Conservation (phyloP, 2,113 vertebrate species). For the Reinhardtius hippoglossoides region DNA sequence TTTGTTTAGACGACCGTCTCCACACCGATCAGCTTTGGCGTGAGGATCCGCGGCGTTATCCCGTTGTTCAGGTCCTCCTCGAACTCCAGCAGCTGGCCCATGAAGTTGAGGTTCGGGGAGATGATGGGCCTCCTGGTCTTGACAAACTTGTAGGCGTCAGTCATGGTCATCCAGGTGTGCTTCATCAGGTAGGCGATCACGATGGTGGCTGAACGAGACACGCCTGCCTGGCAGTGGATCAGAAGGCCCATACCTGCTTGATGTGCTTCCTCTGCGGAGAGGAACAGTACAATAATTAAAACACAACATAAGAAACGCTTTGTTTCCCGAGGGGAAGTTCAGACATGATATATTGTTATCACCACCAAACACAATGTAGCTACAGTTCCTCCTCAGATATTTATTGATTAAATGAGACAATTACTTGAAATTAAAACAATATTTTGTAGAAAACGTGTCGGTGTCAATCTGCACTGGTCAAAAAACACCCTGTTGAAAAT, state of each 20-base stretch:
- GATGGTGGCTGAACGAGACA: conserved; percentile 97
- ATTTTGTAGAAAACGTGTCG: no score
- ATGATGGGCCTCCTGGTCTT: conserved; percentile 98
- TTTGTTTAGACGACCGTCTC: conserved; percentile 90
- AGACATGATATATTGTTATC: not conserved
- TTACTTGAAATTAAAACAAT: no score
- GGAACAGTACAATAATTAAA: conserved; percentile 34
- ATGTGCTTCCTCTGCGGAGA: conserved; percentile 93
- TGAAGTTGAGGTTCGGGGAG: conserved; percentile 99
- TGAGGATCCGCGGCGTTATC: conserved; percentile 95
- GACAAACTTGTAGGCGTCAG: conserved; percentile 98
- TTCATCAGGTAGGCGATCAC: conserved; percentile 99
- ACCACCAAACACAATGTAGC: no score
- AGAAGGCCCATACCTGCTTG: conserved; percentile 94
- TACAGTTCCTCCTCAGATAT: no score
- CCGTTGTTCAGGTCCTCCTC: conserved; percentile 98
- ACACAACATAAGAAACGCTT: not conserved
- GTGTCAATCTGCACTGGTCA: no score
- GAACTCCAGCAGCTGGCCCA: conserved; percentile 98
- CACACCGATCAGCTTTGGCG: conserved; percentile 93
- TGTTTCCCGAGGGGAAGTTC: conserved; percentile 7
- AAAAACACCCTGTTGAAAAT: no score
- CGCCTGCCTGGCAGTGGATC: conserved; percentile 98
- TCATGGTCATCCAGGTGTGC: conserved; percentile 99
- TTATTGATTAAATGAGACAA: no score